These are phyloP conservation scores for Blastobasis lacticolella DNA, from an alignment of 2,888 invertebrate species.

Conservation along the genomic window DNA sequence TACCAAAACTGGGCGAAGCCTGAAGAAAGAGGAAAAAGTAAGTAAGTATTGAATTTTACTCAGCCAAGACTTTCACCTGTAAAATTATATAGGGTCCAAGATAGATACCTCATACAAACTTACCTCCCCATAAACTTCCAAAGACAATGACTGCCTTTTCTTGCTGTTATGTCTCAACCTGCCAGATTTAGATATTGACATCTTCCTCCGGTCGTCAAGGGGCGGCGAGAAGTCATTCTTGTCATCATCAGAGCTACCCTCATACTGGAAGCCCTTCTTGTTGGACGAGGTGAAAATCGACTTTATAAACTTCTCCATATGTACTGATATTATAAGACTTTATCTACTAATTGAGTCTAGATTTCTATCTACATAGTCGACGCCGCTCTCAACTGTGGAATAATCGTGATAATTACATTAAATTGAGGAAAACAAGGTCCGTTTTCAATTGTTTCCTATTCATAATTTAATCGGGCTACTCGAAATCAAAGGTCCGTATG, in stretches of 20 bases:
- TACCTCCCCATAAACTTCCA: conserved; percentile 70
- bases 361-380: not conserved
- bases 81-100: no score
- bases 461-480: no score
- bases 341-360: conserved; percentile 1
- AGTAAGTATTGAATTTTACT: no score
- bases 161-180: conserved; percentile 72
- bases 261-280: conserved; percentile 26
- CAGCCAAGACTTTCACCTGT: no score
- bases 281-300: conserved; percentile 54
- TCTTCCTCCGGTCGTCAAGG: conserved; percentile 44
- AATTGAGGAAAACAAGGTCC: no score
- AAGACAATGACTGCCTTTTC: conserved; percentile 64
- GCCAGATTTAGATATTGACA: conserved; percentile 76
- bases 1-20: no score
- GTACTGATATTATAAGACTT: conserved; percentile 3
- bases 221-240: conserved; percentile 32
- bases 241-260: conserved; percentile 34
- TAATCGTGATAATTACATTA: no score
- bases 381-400: no score
- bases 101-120: conserved; percentile 12
- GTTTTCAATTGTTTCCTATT: no score
- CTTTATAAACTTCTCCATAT: conserved; percentile 66
- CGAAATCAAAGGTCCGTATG: no score
- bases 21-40: no score